phyloP scores from a whole-genome alignment of 2,888 invertebrate genomes.

The Xestia c-nigrum region DNA sequence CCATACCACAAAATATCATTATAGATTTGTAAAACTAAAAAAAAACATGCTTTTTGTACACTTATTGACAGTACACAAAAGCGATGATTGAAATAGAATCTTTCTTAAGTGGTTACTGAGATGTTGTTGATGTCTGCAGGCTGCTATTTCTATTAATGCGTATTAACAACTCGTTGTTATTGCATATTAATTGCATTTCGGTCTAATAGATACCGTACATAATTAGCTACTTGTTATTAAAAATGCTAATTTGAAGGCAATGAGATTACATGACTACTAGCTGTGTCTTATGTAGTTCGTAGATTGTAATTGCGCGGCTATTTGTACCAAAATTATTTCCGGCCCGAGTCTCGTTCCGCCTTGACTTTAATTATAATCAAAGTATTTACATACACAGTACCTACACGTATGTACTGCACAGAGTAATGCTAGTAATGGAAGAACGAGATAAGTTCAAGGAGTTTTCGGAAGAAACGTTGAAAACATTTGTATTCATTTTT shows the following conservation, averaged over 20 bases:
- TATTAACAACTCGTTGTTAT: constrained; percentile 32
- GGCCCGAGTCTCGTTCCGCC: constrained; percentile 59
- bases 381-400: constrained; percentile 43
- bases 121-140: constrained; percentile 15
- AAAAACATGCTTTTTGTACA: constrained; percentile 8
- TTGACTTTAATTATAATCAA: constrained; percentile 58
- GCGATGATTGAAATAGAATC: constrained; percentile 16
- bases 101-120: constrained; percentile 8
- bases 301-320: constrained; percentile 51
- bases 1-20: constrained; percentile 13
- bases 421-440: constrained; percentile 17
- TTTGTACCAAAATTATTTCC: constrained; percentile 66
- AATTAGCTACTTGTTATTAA: constrained; percentile 51
- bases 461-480: neutral
- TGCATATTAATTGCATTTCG: constrained; percentile 55
- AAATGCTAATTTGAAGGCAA: constrained; percentile 64
- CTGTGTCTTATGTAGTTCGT: constrained; percentile 48
- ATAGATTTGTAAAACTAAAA: constrained; percentile 30
- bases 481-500: neutral
- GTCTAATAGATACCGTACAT: constrained; percentile 30
- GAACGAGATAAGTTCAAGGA: constrained; percentile 32
- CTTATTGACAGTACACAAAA: constrained; percentile 25
- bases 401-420: constrained; percentile 29
- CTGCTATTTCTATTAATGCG: constrained; percentile 33
- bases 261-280: constrained; percentile 48